These are phyloP conservation scores for Nymphalis io DNA, from an alignment of 1,140 invertebrate species.

Conservation along the genomic window DNA sequence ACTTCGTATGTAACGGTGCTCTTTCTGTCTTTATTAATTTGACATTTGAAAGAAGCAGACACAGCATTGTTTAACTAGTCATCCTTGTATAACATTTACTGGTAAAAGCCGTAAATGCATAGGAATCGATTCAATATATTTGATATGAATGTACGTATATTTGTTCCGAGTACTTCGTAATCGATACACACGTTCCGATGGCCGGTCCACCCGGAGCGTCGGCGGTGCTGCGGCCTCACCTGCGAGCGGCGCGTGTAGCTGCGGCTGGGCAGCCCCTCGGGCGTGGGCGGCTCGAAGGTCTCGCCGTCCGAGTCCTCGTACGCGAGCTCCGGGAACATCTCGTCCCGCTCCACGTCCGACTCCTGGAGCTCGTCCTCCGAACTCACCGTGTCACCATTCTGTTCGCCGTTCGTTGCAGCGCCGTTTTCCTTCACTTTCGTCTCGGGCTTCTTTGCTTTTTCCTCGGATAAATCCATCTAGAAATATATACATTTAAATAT, in stretches of 20 bases:
- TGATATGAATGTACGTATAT: too few relatives aligned
- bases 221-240: conserved; percentile 40
- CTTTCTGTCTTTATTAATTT: too few relatives aligned
- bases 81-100: too few relatives aligned
- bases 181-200: too few relatives aligned
- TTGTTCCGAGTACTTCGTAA: too few relatives aligned
- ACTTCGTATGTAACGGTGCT: too few relatives aligned
- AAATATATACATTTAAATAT: too few relatives aligned
- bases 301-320: conserved; percentile 70
- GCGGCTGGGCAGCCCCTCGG: conserved; percentile 51
- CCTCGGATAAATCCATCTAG: conserved; percentile 38
- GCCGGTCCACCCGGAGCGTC: too few relatives aligned
- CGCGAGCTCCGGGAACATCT: conserved; percentile 68
- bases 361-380: conserved; percentile 58
- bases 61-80: too few relatives aligned
- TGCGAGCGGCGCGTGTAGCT: conserved; percentile 64
- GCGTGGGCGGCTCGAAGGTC: conserved; percentile 52
- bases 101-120: too few relatives aligned
- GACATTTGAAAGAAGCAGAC: too few relatives aligned
- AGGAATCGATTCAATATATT: too few relatives aligned
- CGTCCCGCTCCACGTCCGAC: conserved; percentile 50
- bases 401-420: conserved; percentile 48
- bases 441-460: conserved; percentile 38
- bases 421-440: conserved; percentile 59
- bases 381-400: conserved; percentile 57